These are phyloP conservation scores for Nowickia ferox DNA, from an alignment of 2,888 invertebrate genomes.

Conservation along the genomic window DNA sequence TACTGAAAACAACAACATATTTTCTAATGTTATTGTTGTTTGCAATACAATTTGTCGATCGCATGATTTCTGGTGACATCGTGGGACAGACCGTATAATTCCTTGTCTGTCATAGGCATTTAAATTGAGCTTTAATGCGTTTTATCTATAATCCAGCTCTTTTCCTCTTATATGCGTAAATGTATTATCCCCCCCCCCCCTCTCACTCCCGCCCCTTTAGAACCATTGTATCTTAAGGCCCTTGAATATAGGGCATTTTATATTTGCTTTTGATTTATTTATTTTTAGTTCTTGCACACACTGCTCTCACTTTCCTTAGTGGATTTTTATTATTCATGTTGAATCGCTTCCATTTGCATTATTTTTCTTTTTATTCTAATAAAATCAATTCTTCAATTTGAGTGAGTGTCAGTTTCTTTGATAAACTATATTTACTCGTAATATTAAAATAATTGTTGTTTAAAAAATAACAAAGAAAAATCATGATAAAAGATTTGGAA, in stretches of 20 bases:
- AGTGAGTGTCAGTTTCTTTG: conserved; percentile 17
- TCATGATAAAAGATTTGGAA: no score
- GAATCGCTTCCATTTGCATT: conserved; percentile 1
- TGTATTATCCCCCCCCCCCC: no score
- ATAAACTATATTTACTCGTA: conserved; percentile 14
- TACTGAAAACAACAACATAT: no score
- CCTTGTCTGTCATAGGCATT: no score
- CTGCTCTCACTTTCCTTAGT: conserved; percentile 9
- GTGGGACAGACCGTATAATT: no score
- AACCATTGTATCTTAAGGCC: background rate
- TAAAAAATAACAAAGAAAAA: background rate
- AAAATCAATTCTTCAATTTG: conserved; percentile 7
- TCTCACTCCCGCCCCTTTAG: no score
- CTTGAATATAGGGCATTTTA: background rate
- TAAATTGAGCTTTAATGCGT: no score
- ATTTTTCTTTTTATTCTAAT: background rate
- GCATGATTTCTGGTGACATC: no score
- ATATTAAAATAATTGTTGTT: conserved; percentile 1
- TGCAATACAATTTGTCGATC: no score
- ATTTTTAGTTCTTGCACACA: background rate
- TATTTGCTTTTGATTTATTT: background rate
- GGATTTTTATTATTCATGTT: conserved; percentile 27
- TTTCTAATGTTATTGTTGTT: no score
- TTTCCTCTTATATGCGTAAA: no score
- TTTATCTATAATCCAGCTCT: no score